Evolutionary conservation across 2,113 vertebrate species (phyloP), one percentile per base, ranked within the genome.

Genomic region (Clarias batrachus): DNA sequence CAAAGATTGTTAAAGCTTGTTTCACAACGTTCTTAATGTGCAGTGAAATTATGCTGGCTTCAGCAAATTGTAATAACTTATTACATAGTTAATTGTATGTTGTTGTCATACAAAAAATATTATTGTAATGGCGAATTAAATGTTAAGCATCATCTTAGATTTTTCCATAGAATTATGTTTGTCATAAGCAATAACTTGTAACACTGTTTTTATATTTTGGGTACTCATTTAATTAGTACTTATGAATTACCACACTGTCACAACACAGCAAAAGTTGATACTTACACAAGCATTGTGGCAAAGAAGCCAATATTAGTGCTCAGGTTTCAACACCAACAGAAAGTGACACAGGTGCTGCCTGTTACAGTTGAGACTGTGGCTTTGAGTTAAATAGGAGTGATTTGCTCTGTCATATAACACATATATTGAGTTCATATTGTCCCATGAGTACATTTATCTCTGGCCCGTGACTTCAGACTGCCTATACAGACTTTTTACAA

Each of bases 391-490:
- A 66, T 71, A 71, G 11, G 33, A 30, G 68, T 33, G 37, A 87
- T 80, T 41, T 60, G 14, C 30, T 19, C 65, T 63, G 62, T 19
- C 48, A 83, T n/a, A 71, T 81, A 78, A 85, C 59, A 76, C 63
- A 65, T 81, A 59, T 4, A 81, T 74, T 85, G 76, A 19, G 65
- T 57, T 88, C 37, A 84, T 48, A 13, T 80, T 63, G 56, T 81
- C 27, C 25, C 33, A 37, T 16, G 21, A 83, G 48, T 88, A 81
- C 8, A 81, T 84, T 48, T 13, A 84, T 71, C 27, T 63, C 37
- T 4, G 12, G 17, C 27, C n/a, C 77, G 30, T 56, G n/a, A 82
- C 62, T 78, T 71, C 27, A 17, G 66, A 70, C 30, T 48, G 48
- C 8, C 48, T 48, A 48, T 48, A 48, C 48, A 48, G 48, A 48